Evolutionary conservation across 2,888 invertebrate genomes (phyloP).

Genomic region (Sminthurinus aureus): DNA sequence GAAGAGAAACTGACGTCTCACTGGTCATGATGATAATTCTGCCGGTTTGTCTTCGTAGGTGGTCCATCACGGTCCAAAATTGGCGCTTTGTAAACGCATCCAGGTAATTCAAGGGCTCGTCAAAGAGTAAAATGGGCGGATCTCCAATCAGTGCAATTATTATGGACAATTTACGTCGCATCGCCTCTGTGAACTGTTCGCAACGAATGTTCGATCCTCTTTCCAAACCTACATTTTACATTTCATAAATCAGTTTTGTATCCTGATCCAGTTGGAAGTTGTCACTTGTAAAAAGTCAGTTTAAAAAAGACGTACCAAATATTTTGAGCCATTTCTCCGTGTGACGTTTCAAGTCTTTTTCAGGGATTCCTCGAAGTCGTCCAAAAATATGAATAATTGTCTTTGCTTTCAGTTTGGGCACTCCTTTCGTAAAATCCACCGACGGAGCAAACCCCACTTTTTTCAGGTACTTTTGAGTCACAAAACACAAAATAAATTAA

Average conservation of each 20-base stretch:
- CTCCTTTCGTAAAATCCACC: background rate
- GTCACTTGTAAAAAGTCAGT: too few species aligned
- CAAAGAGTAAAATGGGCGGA: conserved; percentile 32
- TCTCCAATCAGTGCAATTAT: conserved; percentile 36
- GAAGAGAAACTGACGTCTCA: background rate
- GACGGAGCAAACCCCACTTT: conserved; percentile 25
- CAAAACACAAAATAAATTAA: background rate
- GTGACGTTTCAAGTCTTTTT: background rate
- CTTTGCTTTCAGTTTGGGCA: conserved; percentile 5
- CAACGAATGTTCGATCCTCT: background rate
- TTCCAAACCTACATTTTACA: background rate
- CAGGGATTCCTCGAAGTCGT: conserved; percentile 21
- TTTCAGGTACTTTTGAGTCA: conserved; percentile 21
- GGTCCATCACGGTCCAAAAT: conserved; percentile 27
- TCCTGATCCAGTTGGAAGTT: background rate
- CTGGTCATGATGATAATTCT: conserved; percentile 26
- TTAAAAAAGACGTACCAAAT: background rate
- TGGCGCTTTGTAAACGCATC: conserved; percentile 34
- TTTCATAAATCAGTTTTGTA: background rate
- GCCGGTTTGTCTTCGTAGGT: background rate
- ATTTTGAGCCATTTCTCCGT: conserved; percentile 25
- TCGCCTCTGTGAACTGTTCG: conserved; percentile 17
- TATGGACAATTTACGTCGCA: conserved; percentile 6
- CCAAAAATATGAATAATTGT: conserved; percentile 23
- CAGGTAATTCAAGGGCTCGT: conserved; percentile 19